Conservation (phyloP, 2,888 invertebrate genomes). For the Anorthoa munda region DNA sequence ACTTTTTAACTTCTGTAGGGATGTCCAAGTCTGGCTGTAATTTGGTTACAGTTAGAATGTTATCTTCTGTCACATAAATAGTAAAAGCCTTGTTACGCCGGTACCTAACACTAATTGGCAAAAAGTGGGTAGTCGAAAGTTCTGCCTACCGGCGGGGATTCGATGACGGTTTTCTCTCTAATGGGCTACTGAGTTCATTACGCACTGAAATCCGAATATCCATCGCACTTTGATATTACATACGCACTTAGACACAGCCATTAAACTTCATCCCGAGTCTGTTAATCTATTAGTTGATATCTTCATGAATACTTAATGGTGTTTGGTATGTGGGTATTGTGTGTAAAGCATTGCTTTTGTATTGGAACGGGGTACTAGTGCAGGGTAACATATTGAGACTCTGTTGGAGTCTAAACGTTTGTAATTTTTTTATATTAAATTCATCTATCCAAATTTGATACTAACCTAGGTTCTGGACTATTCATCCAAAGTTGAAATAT, state of each 20-base stretch:
- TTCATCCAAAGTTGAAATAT: not conserved
- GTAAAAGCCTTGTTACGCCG: constrained; percentile 32
- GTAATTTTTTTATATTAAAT: not conserved
- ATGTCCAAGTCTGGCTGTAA: constrained; percentile 21
- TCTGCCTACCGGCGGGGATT: constrained; percentile 32
- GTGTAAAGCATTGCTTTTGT: constrained; percentile 25
- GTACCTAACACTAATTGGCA: constrained; percentile 46
- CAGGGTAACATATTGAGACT: constrained; percentile 6
- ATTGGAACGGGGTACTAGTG: constrained; percentile 19
- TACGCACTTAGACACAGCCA: constrained; percentile 57
- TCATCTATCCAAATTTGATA: not conserved
- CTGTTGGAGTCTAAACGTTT: constrained; percentile 1
- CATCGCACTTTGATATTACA: constrained; percentile 62
- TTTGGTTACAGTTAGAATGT: constrained; percentile 29
- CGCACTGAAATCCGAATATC: constrained; percentile 52
- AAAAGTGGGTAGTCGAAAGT: constrained; percentile 50
- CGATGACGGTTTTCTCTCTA: constrained; percentile 49
- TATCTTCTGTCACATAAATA: constrained; percentile 46
- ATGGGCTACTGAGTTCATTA: constrained; percentile 57
- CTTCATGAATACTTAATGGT: constrained; percentile 64
- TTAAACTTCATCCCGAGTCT: constrained; percentile 53
- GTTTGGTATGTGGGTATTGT: constrained; percentile 58
- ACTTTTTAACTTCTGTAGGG: constrained; percentile 17
- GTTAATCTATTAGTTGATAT: constrained; percentile 67
- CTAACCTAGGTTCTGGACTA: not conserved